Evolutionary conservation across 92 coral and sea anemone genomes (phyloP).

Genomic region (Porites rus): DNA sequence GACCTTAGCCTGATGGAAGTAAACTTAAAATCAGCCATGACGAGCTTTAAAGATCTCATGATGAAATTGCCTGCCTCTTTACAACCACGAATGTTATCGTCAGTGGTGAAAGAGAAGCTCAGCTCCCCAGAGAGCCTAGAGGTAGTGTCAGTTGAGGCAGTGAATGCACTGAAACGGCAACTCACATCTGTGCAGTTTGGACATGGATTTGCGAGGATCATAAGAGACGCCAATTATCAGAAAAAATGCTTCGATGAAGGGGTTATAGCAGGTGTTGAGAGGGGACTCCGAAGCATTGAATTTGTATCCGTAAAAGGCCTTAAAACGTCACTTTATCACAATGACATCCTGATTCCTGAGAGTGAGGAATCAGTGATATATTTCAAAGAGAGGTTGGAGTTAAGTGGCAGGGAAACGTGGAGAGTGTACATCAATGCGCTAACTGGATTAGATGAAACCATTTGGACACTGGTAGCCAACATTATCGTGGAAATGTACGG

Average conservation of each 20-base stretch:
- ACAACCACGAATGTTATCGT: constrained; percentile 56
- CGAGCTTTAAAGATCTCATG: constrained; percentile 37
- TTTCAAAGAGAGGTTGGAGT: constrained; percentile 48
- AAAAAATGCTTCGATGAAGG: constrained; percentile 16
- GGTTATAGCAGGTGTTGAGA: constrained; percentile 9
- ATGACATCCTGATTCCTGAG: constrained; percentile 24
- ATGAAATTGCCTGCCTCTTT: constrained; percentile 41
- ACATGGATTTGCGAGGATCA: constrained; percentile 49
- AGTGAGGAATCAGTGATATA: constrained; percentile 53
- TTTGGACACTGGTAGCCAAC: constrained; percentile 48
- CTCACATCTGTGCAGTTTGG: constrained; percentile 53
- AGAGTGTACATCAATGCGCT: constrained; percentile 53
- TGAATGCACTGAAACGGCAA: constrained; percentile 11
- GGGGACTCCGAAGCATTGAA: constrained; percentile 9
- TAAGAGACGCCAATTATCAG: constrained; percentile 46
- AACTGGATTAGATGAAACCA: not conserved
- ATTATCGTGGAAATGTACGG: constrained; percentile 53
- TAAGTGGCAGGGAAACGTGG: constrained; percentile 41
- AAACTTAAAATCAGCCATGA: constrained; percentile 4
- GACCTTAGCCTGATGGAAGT: constrained; percentile 20
- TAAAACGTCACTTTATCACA: not conserved
- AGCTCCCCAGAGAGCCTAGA: not conserved
- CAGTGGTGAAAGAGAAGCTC: constrained; percentile 46
- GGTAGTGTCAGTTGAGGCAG: not conserved
- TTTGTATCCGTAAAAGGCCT: not conserved